Percentiles rank a stretch among this genome's conserved stretches.
These are phyloP conservation scores for Martes martes DNA, from an alignment of 2,113 vertebrate species.

Conservation along the genomic window DNA sequence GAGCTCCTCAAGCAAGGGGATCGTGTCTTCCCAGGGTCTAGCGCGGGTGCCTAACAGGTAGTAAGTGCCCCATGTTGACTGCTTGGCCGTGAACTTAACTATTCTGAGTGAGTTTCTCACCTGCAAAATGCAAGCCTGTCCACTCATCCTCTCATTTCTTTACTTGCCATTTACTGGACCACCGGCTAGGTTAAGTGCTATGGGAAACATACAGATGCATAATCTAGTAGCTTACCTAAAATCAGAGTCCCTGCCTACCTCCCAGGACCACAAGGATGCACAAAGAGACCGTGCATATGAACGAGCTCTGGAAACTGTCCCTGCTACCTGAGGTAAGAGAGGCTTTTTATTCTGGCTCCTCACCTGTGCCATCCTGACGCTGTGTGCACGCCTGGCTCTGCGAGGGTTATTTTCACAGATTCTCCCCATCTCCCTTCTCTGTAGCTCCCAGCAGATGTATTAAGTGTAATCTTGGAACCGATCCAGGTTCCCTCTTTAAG, in stretches of 20 bases:
- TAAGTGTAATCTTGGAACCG: slow-evolving; percentile 81
- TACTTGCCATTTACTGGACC: not conserved
- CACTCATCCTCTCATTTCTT: not conserved
- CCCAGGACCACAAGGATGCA: not conserved
- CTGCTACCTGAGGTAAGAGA: not conserved
- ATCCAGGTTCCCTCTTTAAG: slow-evolving; percentile 79
- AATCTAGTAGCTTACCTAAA: not conserved
- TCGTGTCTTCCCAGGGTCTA: not conserved
- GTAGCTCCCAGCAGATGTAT: slow-evolving; percentile 81
- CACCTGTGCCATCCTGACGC: not conserved
- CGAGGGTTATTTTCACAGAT: slow-evolving; percentile 53
- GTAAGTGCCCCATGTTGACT: not conserved
- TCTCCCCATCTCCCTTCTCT: slow-evolving; percentile 26
- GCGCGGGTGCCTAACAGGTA: accelerated
- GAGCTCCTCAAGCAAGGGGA: not conserved
- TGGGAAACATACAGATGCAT: not conserved
- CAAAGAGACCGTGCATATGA: not conserved
- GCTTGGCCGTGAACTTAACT: not conserved
- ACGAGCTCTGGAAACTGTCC: not conserved
- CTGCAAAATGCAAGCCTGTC: not conserved
- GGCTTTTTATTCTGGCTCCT: not conserved
- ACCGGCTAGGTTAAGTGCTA: not conserved
- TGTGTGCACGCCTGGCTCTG: not conserved
- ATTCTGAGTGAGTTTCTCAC: not conserved
- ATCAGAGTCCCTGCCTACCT: not conserved